Evolutionary conservation across 1,140 invertebrate genomes (phyloP).

Genomic region (Papilio polytes): DNA sequence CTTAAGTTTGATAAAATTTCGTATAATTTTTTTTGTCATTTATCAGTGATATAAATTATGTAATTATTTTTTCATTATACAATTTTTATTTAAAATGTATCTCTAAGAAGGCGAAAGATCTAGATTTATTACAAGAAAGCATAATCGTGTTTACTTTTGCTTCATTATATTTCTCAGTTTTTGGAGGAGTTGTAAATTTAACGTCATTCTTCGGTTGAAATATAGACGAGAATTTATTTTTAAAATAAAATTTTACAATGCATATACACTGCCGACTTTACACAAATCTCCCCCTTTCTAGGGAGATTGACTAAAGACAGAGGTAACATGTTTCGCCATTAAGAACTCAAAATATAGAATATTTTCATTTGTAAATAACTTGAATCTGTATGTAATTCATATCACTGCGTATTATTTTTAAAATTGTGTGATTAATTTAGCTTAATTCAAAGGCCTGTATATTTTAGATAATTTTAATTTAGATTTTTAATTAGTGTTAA

Average conservation of each 20-base stretch:
- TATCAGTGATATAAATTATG: constrained; percentile 20
- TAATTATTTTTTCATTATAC: neutral
- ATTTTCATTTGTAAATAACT: neutral
- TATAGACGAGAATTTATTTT: no score
- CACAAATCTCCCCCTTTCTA: no score
- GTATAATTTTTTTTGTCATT: constrained; percentile 20
- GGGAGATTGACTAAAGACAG: no score
- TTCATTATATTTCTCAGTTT: no score
- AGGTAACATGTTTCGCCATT: no score
- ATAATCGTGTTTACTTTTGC: no score
- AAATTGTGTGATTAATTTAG: constrained; percentile 56
- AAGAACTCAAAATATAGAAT: neutral
- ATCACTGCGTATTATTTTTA: constrained; percentile 9
- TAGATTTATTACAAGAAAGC: neutral
- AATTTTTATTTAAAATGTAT: neutral
- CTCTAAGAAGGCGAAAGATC: neutral
- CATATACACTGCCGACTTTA: no score
- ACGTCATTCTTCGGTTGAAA: no score
- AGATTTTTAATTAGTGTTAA: constrained; percentile 46
- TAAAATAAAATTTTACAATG: no score
- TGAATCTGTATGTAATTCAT: neutral
- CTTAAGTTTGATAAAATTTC: constrained; percentile 16
- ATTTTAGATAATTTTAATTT: constrained; percentile 65
- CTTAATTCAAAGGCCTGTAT: constrained; percentile 73
- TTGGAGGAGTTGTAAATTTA: no score